A percentile compares a stretch with the other conserved stretches of the same genome.
phyloP scores from a whole-genome alignment of 2,797 vertebrate genomes.

The Helarctos malayanus region DNA sequence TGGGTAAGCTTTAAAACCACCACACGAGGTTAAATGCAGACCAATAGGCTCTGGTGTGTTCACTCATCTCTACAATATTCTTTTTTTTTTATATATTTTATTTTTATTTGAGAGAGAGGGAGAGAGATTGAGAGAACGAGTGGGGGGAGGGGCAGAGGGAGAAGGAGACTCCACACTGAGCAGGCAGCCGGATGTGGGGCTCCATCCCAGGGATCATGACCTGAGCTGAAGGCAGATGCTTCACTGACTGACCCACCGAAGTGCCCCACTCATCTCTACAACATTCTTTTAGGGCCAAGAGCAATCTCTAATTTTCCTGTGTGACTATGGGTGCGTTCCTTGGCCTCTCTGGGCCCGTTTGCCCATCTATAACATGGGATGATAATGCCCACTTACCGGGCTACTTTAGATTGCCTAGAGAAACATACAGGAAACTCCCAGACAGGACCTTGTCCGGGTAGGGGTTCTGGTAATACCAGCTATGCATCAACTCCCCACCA shows the following conservation, averaged over 20 bases:
- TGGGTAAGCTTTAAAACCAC: neutral
- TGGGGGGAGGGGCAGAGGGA: too few species aligned
- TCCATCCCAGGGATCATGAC: too few species aligned
- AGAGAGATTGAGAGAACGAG: too few species aligned
- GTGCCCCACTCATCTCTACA: too few species aligned
- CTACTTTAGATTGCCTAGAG: neutral
- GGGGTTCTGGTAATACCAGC: rapidly evolving
- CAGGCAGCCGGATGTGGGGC: too few species aligned
- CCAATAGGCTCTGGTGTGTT: rapidly evolving
- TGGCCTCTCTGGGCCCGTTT: neutral
- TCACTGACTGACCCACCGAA: too few species aligned
- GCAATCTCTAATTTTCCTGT: neutral
- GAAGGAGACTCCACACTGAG: too few species aligned
- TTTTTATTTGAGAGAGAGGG: too few species aligned
- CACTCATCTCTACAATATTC: neutral
- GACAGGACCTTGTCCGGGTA: neutral
- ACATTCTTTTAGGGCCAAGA: neutral
- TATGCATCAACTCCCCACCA: rapidly evolving
- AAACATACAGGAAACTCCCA: neutral
- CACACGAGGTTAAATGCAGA: rapidly evolving
- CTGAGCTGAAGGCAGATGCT: too few species aligned
- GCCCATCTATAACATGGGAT: neutral
- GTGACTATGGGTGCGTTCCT: neutral
- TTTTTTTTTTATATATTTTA: neutral
- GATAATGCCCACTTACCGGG: rapidly evolving